Base-by-base conservation (phyloP, 35 echinoderm and acorn worm species). In the Stichopus chloronotus region DNA sequence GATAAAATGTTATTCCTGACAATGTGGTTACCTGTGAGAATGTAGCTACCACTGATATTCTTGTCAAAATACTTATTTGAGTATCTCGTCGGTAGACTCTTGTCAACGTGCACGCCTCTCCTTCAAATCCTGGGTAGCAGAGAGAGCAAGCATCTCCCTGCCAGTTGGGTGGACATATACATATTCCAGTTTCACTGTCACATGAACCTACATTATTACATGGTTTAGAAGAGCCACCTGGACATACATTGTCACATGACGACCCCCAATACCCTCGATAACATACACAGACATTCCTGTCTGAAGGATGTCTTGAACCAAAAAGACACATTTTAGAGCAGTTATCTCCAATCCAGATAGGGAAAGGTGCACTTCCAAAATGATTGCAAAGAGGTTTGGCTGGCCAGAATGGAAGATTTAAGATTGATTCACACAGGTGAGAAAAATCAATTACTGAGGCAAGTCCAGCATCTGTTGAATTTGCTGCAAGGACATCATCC, bases 291-390 rank as follows among this genome's bases (percentile, higher is more conserved):
- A 92, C 82, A 65, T 94, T 95, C 9, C 80, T 72, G 55, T 95
- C 68, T 9, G 69, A 56, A 7, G 92, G 94, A 57, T 93, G 88
- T 11, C 57, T 91, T n/a, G 20, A 25, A 14, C 96, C 96, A 92
- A 95, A 98, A 2, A 88, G 20, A 76, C 96, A 98, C 13, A 72
- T 60, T 56, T 91, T 95, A 68, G 93, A 72, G 83, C 96, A 98
- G 72, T 88, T 84, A 63, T 98, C 94, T 20, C 96, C 96, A 80
- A 98, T 98, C 96, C 96, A 98, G 5, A 93, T n/a, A 54, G 96
- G 96, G 83, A 98, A 98, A 9, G 92, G 87, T 5, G 87, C 84
- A 82, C 92, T 88, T 6, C 92, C 92, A 84, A 98, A 98, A 6
- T 81, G 68, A 91, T 98, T 98, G 78, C 96, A 98, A 19, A 98